Base-by-base conservation (phyloP, 1,140 invertebrate species). In the Papilio machaon region DNA sequence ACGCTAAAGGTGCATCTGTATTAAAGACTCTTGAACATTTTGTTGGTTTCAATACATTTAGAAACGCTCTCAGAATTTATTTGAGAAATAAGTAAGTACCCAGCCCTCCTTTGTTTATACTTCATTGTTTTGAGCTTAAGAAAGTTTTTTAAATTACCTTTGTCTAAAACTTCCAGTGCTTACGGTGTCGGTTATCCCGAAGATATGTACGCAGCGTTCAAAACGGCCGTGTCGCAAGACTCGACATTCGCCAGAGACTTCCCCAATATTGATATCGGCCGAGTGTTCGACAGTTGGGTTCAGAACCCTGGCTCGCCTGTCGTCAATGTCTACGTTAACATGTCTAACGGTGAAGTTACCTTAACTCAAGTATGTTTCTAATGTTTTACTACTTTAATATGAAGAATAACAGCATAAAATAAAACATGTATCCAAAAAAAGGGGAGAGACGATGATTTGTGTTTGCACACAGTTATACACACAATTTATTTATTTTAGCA, bases 11-110 rank as follows among this genome's bases (percentile, higher is more conserved):
- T 80, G 95, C 94, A 73, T 96, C 95, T 54, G 95, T 98, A 3
- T 95, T 98, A 13, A 95, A 97, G 79, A 98, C 98, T 97, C 96
- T 98, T 95, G 95, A 96, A 75, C 95, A 96, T 78, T 96, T 97
- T 78, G 95, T 98, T 46, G 96, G 97, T n/a, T 91, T 95, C 43
- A 84, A 94, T 2, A 95, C 95, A 5, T 98, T 98, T 87, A 95
- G 95, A 76, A 89, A 92, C 49, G 97, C 96, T 47, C 85, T 98
- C 9, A 91, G 92, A 82, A 91, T 92, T 79, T 97, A 96, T 81
- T 82, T 96, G 0, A 91, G 88, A 82, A 85, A 92, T 13, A 93
- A 95, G 95, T 96, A 92, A 89, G 90, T 92, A 60, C 76, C 80
- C 67, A 23, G 23, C 23, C 23, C 23, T 30, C 38, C 38, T 43